These are phyloP conservation scores for Atractosteus spatula DNA, from an alignment of 2,113 vertebrate genomes.

Conservation along the genomic window DNA sequence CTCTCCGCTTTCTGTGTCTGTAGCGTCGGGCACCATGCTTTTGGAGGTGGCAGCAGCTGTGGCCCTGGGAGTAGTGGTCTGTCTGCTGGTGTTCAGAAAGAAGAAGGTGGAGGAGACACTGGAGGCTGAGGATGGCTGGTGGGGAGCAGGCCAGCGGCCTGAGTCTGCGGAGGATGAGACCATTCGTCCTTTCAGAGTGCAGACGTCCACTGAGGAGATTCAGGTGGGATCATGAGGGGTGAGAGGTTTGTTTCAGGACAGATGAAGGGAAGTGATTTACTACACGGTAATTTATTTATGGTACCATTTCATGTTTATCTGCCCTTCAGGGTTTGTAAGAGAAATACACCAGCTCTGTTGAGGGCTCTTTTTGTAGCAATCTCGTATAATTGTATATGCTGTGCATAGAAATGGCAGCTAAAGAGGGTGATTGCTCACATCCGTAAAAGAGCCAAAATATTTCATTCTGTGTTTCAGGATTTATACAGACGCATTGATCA, in stretches of 20 bases:
- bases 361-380: no score
- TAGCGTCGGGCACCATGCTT: conserved; percentile 50
- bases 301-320: no score
- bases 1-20: neutral
- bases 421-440: no score
- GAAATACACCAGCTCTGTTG: no score
- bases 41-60: conserved; percentile 54
- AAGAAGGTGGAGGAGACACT: conserved; percentile 60
- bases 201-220: conserved; percentile 64
- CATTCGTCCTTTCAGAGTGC: conserved; percentile 64
- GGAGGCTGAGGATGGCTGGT: conserved; percentile 77
- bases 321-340: no score
- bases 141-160: conserved; percentile 58
- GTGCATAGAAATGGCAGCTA: no score
- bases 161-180: conserved; percentile 57
- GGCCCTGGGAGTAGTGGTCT: conserved; percentile 64
- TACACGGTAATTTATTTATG: no score
- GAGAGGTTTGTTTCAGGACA: no score
- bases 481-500: conserved; percentile 71
- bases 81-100: conserved; percentile 58
- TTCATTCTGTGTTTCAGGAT: conserved; percentile 58
- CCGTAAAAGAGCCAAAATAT: no score
- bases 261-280: no score
- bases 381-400: no score
- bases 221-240: conserved; percentile 53